These are phyloP conservation scores for Cataglyphis livida DNA, from an alignment of 2,888 invertebrate species.

Conservation along the genomic window DNA sequence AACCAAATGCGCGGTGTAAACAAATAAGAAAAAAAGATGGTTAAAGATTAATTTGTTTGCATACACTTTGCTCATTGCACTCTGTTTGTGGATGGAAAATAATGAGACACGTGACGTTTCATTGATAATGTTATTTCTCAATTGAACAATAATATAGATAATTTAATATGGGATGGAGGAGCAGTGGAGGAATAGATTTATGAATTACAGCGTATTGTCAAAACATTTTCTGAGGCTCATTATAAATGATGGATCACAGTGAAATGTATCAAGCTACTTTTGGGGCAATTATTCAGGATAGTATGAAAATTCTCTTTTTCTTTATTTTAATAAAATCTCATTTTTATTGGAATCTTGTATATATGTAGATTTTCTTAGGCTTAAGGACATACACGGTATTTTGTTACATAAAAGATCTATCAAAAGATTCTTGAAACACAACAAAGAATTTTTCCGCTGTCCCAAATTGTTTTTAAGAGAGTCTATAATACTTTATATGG, in stretches of 20 bases:
- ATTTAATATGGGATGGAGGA: neutral
- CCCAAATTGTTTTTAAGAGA: too few species aligned
- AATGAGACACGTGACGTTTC: neutral
- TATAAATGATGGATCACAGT: neutral
- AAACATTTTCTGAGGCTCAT: neutral
- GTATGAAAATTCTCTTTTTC: too few species aligned
- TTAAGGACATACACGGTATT: too few species aligned
- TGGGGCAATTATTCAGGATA: neutral
- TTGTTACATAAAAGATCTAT: too few species aligned
- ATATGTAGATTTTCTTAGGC: too few species aligned
- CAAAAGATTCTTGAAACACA: too few species aligned
- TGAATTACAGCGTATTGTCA: neutral
- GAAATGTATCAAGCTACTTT: neutral
- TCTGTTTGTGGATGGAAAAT: neutral
- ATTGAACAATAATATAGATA: neutral
- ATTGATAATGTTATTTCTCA: slow-evolving; percentile 1
- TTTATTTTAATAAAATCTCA: too few species aligned
- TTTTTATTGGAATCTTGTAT: too few species aligned
- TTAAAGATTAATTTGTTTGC: neutral
- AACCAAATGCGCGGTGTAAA: neutral
- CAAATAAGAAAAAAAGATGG: neutral
- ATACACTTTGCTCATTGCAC: neutral
- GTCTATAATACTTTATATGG: too few species aligned
- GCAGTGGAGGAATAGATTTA: neutral
- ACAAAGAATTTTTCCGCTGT: too few species aligned